phyloP scores from a whole-genome alignment of 2,113 vertebrate species.

The Hippoglossus stenolepis region DNA sequence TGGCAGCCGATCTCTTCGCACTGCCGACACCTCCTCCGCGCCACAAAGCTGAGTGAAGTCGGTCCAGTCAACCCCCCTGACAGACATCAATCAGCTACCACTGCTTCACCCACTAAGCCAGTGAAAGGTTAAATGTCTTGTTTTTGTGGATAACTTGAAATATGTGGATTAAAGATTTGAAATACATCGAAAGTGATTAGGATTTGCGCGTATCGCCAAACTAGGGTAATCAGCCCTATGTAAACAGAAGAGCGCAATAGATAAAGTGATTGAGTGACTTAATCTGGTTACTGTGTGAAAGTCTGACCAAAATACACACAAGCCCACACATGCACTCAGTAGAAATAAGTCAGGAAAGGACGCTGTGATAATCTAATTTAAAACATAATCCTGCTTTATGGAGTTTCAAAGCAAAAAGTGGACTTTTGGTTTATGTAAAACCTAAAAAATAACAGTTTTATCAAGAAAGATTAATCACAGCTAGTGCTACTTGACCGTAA shows the following conservation, averaged over 20 bases:
- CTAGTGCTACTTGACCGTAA: neutral
- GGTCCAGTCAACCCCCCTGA: neutral
- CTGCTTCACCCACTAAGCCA: neutral
- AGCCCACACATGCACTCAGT: neutral
- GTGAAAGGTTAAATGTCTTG: neutral
- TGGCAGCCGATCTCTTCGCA: slow-evolving; percentile 16
- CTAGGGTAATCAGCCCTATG: neutral
- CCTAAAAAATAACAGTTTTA: neutral
- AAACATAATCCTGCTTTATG: neutral
- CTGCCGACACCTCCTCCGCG: neutral
- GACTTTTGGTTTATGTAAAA: neutral
- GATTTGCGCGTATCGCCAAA: neutral
- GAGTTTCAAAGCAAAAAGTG: neutral
- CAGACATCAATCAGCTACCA: neutral
- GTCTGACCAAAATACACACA: slow-evolving; percentile 3
- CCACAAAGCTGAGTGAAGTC: neutral
- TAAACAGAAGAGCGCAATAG: neutral
- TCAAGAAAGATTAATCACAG: neutral
- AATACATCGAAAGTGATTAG: neutral
- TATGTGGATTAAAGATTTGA: neutral
- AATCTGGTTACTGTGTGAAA: slow-evolving; percentile 22
- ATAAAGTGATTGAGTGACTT: neutral
- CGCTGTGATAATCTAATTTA: neutral
- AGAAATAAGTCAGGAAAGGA: neutral
- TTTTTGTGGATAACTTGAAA: neutral